Conservation (phyloP, 1,140 invertebrate species). For the Scaptomyza pallida region DNA sequence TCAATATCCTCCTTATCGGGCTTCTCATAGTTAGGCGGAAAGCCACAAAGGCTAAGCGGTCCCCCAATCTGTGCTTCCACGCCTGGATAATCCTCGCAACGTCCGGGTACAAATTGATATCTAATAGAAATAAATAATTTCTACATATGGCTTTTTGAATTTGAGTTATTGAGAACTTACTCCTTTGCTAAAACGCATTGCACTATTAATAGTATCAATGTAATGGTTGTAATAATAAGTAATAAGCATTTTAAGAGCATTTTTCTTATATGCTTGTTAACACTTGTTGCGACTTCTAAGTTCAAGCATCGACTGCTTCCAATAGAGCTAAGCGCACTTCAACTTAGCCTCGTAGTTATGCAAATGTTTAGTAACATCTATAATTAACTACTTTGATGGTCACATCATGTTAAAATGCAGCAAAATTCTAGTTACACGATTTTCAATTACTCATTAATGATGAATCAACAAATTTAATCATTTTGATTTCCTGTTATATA, state of each 20-base stretch:
- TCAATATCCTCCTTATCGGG: constrained; percentile 42
- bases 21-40: constrained; percentile 42
- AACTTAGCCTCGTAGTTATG: constrained; percentile 26
- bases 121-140: no score
- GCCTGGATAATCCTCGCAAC: constrained; percentile 44
- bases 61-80: constrained; percentile 47
- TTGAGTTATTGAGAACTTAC: constrained; percentile 21
- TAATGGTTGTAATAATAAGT: not conserved
- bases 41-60: constrained; percentile 53
- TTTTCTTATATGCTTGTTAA: not conserved
- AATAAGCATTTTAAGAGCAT: constrained; percentile 38
- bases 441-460: not conserved
- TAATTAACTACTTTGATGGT: constrained; percentile 46
- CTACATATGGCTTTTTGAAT: no score
- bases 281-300: constrained; percentile 24
- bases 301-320: constrained; percentile 33
- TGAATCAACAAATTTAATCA: constrained; percentile 10
- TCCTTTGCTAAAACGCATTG: constrained; percentile 16
- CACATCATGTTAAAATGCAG: constrained; percentile 56
- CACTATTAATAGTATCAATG: constrained; percentile 12
- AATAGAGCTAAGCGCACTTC: constrained; percentile 27
- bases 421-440: constrained; percentile 21
- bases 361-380: constrained; percentile 43
- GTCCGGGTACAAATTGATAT: constrained; percentile 56
- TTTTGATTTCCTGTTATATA: not conserved